phyloP scores from a whole-genome alignment of 2,113 vertebrate genomes.

The Rhombomys opimus region DNA sequence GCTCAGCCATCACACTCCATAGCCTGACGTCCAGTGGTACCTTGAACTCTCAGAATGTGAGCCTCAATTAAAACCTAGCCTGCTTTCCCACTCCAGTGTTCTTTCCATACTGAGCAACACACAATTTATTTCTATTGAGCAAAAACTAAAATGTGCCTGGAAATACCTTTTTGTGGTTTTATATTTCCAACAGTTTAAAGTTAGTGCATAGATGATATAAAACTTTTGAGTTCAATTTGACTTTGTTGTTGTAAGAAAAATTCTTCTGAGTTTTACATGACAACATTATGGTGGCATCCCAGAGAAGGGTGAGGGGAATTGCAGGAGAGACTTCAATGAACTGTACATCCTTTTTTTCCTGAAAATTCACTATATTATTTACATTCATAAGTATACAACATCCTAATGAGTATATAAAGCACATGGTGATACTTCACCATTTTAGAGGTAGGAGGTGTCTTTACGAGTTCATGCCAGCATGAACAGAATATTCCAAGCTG shows the following conservation, averaged over 20 bases:
- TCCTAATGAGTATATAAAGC: neutral
- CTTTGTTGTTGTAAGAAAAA: neutral
- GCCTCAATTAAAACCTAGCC: neutral
- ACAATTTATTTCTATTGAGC: neutral
- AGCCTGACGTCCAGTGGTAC: neutral
- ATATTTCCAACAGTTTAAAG: neutral
- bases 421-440: neutral
- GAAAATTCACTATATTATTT: neutral
- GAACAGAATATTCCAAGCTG: neutral
- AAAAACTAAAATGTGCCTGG: neutral
- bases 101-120: neutral
- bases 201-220: neutral
- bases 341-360: neutral
- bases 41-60: neutral
- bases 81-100: neutral
- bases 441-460: no score
- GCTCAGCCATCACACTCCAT: rapidly evolving
- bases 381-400: neutral
- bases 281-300: neutral
- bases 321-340: neutral
- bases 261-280: neutral
- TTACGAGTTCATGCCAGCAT: no score
- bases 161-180: neutral
- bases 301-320: neutral
- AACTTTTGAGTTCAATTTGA: neutral